These are phyloP conservation scores for Apis mellifera DNA, from an alignment of 1,140 invertebrate species.

Conservation along the genomic window Amel_HAv3.1 CM009945.2:4151001-4151500, in stretches of 20 bases:
- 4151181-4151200: neutral
- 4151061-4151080: conserved; percentile 17
- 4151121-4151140: neutral
- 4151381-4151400: neutral
- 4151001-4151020: neutral
- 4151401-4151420: neutral
- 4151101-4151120: neutral
- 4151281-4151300: neutral
- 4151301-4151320: neutral
- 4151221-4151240: neutral
- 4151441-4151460: neutral
- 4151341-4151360: neutral
- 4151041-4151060: neutral
- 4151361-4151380: neutral
- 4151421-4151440: neutral
- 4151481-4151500: no score
- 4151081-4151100: conserved; percentile 8
- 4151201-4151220: neutral
- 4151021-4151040: neutral
- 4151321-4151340: neutral
- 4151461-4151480: neutral
- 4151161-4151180: neutral
- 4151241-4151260: neutral
- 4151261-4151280: neutral
- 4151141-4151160: neutral